Conservation (phyloP, 2,797 vertebrate species). For the Avahi laniger region DNA sequence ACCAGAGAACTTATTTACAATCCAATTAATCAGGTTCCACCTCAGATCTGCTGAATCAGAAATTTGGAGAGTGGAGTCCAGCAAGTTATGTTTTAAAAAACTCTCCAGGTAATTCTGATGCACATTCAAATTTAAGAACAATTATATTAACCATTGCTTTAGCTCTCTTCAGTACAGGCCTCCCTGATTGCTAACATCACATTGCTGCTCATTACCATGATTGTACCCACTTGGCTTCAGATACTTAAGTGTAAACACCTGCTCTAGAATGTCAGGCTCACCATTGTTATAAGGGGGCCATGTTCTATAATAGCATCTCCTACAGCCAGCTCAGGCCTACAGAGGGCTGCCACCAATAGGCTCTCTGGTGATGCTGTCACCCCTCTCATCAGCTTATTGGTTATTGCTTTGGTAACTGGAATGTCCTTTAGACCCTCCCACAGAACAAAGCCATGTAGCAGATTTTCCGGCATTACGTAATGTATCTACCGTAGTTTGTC, state of each 20-base stretch:
- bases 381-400: not conserved
- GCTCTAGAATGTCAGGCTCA: not conserved
- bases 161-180: not conserved
- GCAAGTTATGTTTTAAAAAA: not conserved
- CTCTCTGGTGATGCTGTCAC: not conserved
- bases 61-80: not conserved
- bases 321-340: not conserved
- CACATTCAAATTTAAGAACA: not conserved
- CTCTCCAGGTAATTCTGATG: not conserved
- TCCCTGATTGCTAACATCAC: not conserved
- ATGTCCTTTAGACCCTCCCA: not conserved
- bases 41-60: not conserved
- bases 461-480: not conserved
- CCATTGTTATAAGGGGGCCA: not conserved
- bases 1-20: not conserved
- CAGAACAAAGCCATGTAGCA: not conserved
- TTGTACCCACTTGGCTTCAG: not conserved
- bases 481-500: not conserved
- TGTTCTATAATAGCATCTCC: not conserved
- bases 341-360: not conserved
- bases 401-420: not conserved
- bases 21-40: not conserved
- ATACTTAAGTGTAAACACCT: not conserved
- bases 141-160: not conserved
- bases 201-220: not conserved